A percentile compares a stretch with the other conserved stretches of the same genome.
Conservation (phyloP, 2,888 invertebrate genomes). For the Ophioninae sp. region DNA sequence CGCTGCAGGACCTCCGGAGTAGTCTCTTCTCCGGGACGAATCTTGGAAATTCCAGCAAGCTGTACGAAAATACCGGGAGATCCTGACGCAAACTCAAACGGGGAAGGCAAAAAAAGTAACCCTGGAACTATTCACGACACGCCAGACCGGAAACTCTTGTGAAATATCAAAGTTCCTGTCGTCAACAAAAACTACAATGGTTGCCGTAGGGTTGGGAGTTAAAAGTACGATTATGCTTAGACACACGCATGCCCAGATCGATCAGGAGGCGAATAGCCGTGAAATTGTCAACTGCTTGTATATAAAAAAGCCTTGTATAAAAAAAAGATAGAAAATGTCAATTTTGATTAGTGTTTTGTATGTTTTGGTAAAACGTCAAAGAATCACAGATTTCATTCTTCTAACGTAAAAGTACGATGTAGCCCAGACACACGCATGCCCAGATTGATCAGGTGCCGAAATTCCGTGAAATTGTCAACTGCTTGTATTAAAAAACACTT, state of each 20-base stretch:
- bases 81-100: background rate
- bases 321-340: no score
- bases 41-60: slow-evolving; percentile 30
- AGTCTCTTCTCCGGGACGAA: slow-evolving; percentile 10
- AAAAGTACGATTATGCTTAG: background rate
- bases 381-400: no score
- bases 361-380: no score
- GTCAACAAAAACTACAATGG: slow-evolving; percentile 9
- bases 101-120: slow-evolving; percentile 9
- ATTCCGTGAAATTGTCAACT: background rate
- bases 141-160: slow-evolving; percentile 28
- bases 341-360: no score
- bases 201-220: background rate
- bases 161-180: slow-evolving; percentile 18
- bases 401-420: no score
- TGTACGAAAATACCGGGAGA: slow-evolving; percentile 12
- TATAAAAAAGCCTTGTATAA: no score
- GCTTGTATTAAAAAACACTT: background rate
- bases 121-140: background rate
- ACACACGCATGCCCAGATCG: background rate
- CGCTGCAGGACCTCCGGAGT: background rate
- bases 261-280: background rate
- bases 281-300: background rate
- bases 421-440: background rate
- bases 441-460: background rate